A percentile compares a stretch with the other conserved stretches of the same genome.
These are phyloP conservation scores for Ammodytes dubius DNA, from an alignment of 2,113 vertebrate species.

Conservation along the genomic window DNA sequence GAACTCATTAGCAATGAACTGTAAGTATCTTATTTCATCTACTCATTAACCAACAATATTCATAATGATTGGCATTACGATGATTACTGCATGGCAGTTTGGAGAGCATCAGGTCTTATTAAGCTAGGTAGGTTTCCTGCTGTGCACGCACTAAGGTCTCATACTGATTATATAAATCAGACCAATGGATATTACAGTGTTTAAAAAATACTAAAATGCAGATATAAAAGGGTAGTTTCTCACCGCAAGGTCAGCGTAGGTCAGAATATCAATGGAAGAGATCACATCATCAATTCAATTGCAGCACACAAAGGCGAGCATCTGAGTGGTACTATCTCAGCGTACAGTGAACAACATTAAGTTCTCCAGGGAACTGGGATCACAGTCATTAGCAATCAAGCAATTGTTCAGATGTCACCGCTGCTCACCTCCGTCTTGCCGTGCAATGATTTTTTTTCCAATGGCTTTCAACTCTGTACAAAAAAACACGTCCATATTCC, in stretches of 20 bases:
- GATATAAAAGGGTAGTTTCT: not conserved
- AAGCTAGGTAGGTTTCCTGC: constrained; percentile 34
- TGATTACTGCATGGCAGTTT: constrained; percentile 58
- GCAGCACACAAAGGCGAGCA: not conserved
- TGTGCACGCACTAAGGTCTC: constrained; percentile 31
- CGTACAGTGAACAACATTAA: not conserved
- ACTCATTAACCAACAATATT: constrained; percentile 78
- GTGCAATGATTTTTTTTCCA: constrained; percentile 2
- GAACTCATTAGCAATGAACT: constrained; percentile 75
- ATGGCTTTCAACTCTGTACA: constrained; percentile 29
- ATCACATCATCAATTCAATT: constrained; percentile 45
- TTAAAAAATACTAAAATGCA: not conserved
- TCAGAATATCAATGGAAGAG: constrained; percentile 22
- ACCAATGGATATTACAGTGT: constrained; percentile 34
- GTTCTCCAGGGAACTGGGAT: constrained; percentile 43
- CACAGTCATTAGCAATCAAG: constrained; percentile 39
- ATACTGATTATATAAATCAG: constrained; percentile 45
- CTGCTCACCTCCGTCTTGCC: constrained; percentile 27
- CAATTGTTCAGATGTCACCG: constrained; percentile 53
- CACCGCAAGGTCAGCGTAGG: constrained; percentile 17
- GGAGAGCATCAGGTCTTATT: constrained; percentile 30
- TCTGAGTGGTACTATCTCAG: not conserved
- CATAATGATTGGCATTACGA: constrained; percentile 76
- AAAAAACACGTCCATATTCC: constrained; percentile 25
- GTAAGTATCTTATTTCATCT: constrained; percentile 78